phyloP scores from a whole-genome alignment of 1,140 invertebrate genomes.

The Eulimnadia texana region DNA sequence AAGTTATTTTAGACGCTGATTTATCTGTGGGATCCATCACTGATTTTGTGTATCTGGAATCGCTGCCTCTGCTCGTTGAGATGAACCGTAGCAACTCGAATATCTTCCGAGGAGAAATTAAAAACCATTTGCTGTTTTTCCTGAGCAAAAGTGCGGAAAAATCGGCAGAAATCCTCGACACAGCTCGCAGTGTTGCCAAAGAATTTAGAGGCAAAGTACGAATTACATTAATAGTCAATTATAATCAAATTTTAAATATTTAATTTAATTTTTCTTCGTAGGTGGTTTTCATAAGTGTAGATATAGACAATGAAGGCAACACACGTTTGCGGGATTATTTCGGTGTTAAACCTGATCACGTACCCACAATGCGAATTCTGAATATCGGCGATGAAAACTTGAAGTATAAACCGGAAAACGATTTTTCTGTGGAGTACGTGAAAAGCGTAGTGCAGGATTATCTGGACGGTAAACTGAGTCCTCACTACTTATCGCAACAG shows the following conservation, averaged over 20 bases:
- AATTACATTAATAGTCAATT: background rate
- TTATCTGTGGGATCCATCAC: constrained; percentile 49
- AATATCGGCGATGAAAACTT: constrained; percentile 92
- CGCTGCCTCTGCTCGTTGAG: constrained; percentile 85
- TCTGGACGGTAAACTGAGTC: constrained; percentile 82
- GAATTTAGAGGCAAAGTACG: constrained; percentile 72
- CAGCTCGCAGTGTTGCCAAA: constrained; percentile 62
- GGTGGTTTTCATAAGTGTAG: constrained; percentile 85
- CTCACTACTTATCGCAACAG: constrained; percentile 84
- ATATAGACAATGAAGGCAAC: constrained; percentile 90
- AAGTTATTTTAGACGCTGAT: constrained; percentile 54
- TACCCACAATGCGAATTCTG: constrained; percentile 84
- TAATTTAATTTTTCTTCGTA: too few species aligned
- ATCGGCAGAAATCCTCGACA: constrained; percentile 40
- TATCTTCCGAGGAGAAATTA: constrained; percentile 96
- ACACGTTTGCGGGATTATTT: constrained; percentile 97
- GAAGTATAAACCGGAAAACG: constrained; percentile 85
- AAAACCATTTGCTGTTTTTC: constrained; percentile 89
- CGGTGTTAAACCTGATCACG: constrained; percentile 83
- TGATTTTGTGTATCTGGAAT: constrained; percentile 72
- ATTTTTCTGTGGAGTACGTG: constrained; percentile 60
- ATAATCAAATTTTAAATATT: background rate
- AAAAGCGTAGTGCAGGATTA: constrained; percentile 72
- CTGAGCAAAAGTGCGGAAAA: constrained; percentile 64
- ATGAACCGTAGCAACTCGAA: constrained; percentile 96